A percentile compares a stretch with the other conserved stretches of the same genome.
Conservation (phyloP, 1,140 invertebrate genomes). For the Psilanteris sp. region DNA sequence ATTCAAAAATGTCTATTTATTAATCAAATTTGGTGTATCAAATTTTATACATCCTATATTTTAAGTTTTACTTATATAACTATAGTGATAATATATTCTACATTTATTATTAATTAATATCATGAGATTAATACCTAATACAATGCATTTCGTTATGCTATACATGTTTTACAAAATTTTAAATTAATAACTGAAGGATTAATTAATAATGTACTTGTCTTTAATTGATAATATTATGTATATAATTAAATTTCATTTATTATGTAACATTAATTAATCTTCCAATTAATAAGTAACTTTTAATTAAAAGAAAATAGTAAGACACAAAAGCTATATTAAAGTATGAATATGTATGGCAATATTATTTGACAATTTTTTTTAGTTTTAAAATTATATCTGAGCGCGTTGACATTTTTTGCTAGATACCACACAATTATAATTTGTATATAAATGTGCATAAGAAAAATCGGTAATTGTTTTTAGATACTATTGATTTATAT, state of each 20-base stretch:
- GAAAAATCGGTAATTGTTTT: slow-evolving; percentile 77
- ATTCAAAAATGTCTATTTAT: slow-evolving; percentile 55
- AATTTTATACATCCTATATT: slow-evolving; percentile 60
- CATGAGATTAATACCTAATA: too few relatives aligned
- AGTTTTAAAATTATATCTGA: slow-evolving; percentile 67
- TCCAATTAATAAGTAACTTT: slow-evolving; percentile 9
- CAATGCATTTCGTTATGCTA: too few relatives aligned
- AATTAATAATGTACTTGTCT: slow-evolving; percentile 41
- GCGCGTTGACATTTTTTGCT: slow-evolving; percentile 69
- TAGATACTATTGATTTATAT: slow-evolving; percentile 64
- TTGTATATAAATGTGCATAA: slow-evolving; percentile 78
- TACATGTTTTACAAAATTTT: slow-evolving; percentile 52
- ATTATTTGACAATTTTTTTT: slow-evolving; percentile 72
- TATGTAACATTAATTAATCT: slow-evolving; percentile 36
- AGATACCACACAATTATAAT: slow-evolving; percentile 71
- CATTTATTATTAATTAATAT: slow-evolving; percentile 38
- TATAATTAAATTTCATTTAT: not conserved
- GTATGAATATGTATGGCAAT: slow-evolving; percentile 35
- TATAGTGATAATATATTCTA: slow-evolving; percentile 42
- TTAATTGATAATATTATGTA: slow-evolving; percentile 2
- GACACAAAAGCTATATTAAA: slow-evolving; percentile 30
- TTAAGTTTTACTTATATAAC: slow-evolving; percentile 47
- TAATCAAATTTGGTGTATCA: slow-evolving; percentile 58
- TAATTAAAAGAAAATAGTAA: too few relatives aligned
- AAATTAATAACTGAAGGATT: slow-evolving; percentile 19